These are phyloP conservation scores for Trogon melanurus DNA, from an alignment of 2,113 vertebrate species.

Conservation along the genomic window DNA sequence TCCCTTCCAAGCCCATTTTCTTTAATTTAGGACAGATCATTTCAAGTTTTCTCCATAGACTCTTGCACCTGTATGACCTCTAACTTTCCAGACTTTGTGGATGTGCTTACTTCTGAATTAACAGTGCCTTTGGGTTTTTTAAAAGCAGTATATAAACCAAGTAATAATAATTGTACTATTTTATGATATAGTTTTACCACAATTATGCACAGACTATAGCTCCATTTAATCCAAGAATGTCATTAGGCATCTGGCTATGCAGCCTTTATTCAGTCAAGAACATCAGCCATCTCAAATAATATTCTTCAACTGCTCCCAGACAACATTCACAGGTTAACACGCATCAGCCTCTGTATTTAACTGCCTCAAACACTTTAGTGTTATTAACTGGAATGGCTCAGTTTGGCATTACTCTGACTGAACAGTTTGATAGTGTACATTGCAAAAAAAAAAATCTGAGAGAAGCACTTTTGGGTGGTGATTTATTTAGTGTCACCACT, in stretches of 20 bases:
- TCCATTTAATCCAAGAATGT: background rate
- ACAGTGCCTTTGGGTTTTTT: background rate
- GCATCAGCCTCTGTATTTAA: background rate
- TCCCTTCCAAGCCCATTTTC: background rate
- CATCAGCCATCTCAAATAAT: background rate
- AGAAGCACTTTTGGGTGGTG: background rate
- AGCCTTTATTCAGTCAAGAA: background rate
- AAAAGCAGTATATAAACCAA: background rate
- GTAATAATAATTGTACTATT: background rate
- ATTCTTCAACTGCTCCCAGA: background rate
- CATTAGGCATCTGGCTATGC: slow-evolving; percentile 1
- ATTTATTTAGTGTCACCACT: background rate
- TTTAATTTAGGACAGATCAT: background rate
- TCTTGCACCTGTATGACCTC: background rate
- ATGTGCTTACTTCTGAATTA: background rate
- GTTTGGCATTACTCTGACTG: background rate
- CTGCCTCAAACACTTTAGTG: background rate
- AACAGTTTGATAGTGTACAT: background rate
- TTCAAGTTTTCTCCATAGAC: background rate
- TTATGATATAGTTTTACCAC: background rate
- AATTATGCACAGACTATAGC: background rate
- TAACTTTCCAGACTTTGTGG: background rate
- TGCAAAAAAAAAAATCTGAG: background rate
- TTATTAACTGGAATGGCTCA: background rate
- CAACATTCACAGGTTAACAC: background rate